phyloP scores from a whole-genome alignment of 2,797 vertebrate genomes.

The Brotogeris chrysoptera region DNA sequence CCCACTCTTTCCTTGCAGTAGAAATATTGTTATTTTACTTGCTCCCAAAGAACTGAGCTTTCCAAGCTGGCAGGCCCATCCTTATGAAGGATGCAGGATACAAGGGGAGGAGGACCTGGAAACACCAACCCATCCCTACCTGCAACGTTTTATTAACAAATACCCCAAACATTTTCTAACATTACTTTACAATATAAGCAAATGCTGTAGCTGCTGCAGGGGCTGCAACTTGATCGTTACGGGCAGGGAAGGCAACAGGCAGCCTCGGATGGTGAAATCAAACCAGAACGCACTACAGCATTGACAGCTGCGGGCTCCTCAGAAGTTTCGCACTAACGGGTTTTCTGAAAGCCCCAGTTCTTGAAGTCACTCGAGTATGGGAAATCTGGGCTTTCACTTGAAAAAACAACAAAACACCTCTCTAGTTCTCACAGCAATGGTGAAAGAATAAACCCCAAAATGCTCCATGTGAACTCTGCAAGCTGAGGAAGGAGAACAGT shows the following conservation, averaged over 20 bases:
- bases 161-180: background rate
- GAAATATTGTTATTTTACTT: background rate
- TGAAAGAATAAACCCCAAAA: background rate
- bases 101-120: background rate
- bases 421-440: background rate
- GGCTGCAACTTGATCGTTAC: background rate
- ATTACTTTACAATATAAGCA: background rate
- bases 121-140: background rate
- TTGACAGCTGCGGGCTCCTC: background rate
- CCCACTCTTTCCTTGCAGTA: background rate
- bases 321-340: background rate
- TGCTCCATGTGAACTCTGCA: fast-evolving
- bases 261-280: background rate
- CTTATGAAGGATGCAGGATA: background rate
- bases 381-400: background rate
- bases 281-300: background rate
- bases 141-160: background rate
- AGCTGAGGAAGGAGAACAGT: background rate
- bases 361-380: background rate
- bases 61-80: background rate
- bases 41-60: background rate
- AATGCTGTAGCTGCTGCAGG: background rate
- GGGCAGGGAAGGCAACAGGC: background rate
- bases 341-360: background rate
- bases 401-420: background rate